phyloP scores from a whole-genome alignment of 2,888 invertebrate species.

The Pogonocherus hispidulus region DNA sequence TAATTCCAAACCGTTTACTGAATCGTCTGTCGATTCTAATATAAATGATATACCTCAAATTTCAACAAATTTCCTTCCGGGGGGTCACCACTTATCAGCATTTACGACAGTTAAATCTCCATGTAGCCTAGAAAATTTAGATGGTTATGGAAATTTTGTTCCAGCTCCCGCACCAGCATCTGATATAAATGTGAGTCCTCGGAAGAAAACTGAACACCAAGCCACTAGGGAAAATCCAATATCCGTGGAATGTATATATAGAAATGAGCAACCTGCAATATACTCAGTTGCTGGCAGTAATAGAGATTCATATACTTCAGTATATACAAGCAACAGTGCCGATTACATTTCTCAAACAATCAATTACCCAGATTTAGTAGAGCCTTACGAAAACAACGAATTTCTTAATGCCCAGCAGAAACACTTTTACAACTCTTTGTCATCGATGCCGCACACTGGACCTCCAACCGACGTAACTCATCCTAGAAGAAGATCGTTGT shows the following conservation, averaged over 20 bases:
- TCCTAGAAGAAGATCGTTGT: constrained; percentile 68
- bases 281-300: constrained; percentile 83
- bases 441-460: constrained; percentile 67
- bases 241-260: constrained; percentile 68
- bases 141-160: constrained; percentile 70
- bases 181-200: constrained; percentile 70
- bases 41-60: constrained; percentile 58
- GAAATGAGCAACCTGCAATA: constrained; percentile 76
- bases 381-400: constrained; percentile 72
- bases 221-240: constrained; percentile 58
- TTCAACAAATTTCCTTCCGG: constrained; percentile 63
- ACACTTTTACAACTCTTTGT: constrained; percentile 72
- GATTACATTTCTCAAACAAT: constrained; percentile 74
- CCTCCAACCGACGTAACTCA: constrained; percentile 23
- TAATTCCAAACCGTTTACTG: constrained; percentile 69
- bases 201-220: constrained; percentile 67
- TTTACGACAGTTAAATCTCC: constrained; percentile 73
- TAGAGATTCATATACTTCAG: constrained; percentile 80
- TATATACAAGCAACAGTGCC: constrained; percentile 79
- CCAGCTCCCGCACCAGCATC: constrained; percentile 71
- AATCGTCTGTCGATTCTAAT: constrained; percentile 73
- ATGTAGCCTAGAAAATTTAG: constrained; percentile 68
- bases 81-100: constrained; percentile 71
- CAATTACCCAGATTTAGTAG: constrained; percentile 79
- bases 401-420: constrained; percentile 67